A percentile compares a stretch with the other conserved stretches of the same genome.
Evolutionary conservation across 53 echinoderm and acorn worm genomes (phyloP).

Genomic region (Apostichopus leukothele): DNA sequence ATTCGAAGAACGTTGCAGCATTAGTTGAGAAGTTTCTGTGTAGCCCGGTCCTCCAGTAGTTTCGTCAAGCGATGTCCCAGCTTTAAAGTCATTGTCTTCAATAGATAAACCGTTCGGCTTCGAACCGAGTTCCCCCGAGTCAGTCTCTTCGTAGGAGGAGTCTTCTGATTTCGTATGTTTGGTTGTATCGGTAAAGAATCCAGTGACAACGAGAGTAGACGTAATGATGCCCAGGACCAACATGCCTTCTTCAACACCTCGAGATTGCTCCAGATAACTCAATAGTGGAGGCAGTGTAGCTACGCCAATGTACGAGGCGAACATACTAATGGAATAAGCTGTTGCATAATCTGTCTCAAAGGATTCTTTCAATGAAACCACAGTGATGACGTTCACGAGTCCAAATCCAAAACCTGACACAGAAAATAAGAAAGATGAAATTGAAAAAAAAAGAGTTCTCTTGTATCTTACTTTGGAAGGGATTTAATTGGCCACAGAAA

Average conservation of each 20-base stretch:
- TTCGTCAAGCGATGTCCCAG: background rate
- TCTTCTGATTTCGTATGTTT: background rate
- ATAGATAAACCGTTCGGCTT: background rate
- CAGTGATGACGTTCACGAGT: background rate
- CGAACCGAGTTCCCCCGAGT: background rate
- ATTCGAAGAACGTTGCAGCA: no score
- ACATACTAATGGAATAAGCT: background rate
- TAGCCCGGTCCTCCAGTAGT: no score
- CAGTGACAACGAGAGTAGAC: background rate
- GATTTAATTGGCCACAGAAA: no score
- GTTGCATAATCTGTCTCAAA: constrained; percentile 1
- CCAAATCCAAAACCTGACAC: constrained; percentile 17
- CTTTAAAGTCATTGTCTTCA: background rate
- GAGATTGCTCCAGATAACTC: background rate
- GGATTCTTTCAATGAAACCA: constrained; percentile 7
- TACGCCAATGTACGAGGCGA: constrained; percentile 12
- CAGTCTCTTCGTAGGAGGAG: background rate
- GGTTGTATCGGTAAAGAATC: background rate
- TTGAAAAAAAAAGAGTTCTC: background rate
- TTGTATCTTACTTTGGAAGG: no score
- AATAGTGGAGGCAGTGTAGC: constrained; percentile 25
- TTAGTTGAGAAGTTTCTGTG: background rate
- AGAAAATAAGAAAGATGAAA: background rate
- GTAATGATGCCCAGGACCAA: constrained; percentile 2
- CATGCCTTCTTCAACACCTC: background rate